These are phyloP conservation scores for Salvelinus namaycush DNA, from an alignment of 2,113 vertebrate genomes.

Conservation along the genomic window DNA sequence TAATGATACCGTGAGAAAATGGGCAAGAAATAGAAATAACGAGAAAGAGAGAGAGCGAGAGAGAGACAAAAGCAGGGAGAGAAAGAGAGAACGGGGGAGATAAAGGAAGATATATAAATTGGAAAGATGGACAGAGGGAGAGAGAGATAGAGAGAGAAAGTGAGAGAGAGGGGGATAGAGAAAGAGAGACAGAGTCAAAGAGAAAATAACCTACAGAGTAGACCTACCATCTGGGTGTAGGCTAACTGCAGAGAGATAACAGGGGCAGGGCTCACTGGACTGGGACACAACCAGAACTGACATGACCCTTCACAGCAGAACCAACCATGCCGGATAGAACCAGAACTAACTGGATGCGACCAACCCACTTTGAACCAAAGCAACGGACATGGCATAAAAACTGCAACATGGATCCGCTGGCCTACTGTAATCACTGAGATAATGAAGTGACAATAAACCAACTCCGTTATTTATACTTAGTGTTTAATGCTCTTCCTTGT, in stretches of 20 bases:
- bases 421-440: not conserved
- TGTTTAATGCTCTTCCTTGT: too few species aligned
- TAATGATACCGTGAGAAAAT: not conserved
- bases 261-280: not conserved
- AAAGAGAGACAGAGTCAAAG: too few species aligned
- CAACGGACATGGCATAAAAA: not conserved
- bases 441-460: not conserved
- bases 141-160: too few species aligned
- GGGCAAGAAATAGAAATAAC: not conserved
- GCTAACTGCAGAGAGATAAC: not conserved
- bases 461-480: too few species aligned
- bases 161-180: too few species aligned
- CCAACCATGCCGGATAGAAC: constrained; percentile 23
- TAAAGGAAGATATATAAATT: too few species aligned
- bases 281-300: not conserved
- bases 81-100: not conserved
- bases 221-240: not conserved
- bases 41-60: not conserved
- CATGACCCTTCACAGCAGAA: constrained; percentile 5
- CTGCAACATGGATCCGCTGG: not conserved
- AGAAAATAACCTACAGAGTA: not conserved
- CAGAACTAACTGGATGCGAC: not conserved
- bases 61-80: not conserved
- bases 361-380: constrained; percentile 31
- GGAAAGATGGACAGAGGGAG: not conserved